Evolutionary conservation across 2,113 vertebrate species (phyloP).

Genomic region (Tretioscincus oriximinensis): DNA sequence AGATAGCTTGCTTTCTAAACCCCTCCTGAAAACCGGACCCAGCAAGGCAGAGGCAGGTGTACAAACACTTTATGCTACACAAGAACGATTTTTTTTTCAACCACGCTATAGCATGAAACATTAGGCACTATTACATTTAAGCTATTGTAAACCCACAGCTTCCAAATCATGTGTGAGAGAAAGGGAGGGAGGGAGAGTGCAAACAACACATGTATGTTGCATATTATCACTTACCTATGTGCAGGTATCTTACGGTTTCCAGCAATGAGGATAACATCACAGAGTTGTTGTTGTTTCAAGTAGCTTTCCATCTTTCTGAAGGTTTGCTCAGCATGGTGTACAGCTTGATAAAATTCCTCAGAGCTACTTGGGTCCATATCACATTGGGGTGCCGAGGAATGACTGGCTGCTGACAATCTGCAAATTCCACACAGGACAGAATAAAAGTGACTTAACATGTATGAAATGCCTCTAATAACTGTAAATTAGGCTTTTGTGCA

Average conservation of each 20-base stretch:
- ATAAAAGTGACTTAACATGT: neutral
- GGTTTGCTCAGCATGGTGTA: slow-evolving; percentile 79
- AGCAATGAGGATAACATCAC: slow-evolving; percentile 79
- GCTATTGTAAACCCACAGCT: neutral
- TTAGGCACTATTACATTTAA: neutral
- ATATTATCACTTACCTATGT: slow-evolving; percentile 69
- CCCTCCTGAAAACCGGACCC: too few species aligned
- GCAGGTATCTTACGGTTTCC: slow-evolving; percentile 81
- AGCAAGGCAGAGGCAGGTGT: too few species aligned
- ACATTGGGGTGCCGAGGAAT: slow-evolving; percentile 67
- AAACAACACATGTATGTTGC: neutral
- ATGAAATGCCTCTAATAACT: neutral
- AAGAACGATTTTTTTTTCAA: too few species aligned
- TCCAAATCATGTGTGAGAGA: too few species aligned
- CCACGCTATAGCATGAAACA: neutral
- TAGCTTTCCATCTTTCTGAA: slow-evolving; percentile 83
- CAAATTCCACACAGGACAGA: slow-evolving; percentile 41
- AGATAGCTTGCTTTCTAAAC: too few species aligned
- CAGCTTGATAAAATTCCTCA: slow-evolving; percentile 80
- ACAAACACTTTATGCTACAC: too few species aligned
- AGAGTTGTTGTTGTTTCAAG: slow-evolving; percentile 80
- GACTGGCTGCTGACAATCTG: slow-evolving; percentile 65
- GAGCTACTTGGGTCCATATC: slow-evolving; percentile 75
- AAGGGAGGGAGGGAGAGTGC: too few species aligned
- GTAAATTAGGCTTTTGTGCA: neutral